Evolutionary conservation across 2,797 vertebrate species (phyloP).

Genomic region (Etheostoma perlongum): DNA sequence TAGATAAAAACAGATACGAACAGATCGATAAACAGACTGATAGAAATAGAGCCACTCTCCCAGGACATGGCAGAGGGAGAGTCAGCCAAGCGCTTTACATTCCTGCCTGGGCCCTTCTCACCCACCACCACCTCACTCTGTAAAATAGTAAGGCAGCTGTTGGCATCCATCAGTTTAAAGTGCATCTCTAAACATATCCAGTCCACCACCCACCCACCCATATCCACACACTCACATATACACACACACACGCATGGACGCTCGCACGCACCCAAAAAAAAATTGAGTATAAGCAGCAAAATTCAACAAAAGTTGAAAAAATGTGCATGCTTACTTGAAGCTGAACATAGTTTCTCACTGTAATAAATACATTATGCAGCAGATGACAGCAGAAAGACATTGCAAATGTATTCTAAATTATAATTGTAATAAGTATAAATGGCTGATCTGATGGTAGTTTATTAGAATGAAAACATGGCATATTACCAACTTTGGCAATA

Average conservation of each 20-base stretch:
- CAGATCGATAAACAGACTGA: constrained; percentile 48
- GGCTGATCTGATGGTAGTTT: neutral
- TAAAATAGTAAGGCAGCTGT: constrained; percentile 99
- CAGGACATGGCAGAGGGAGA: constrained; percentile 53
- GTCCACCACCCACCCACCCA: constrained; percentile 73
- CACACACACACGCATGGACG: constrained; percentile 25
- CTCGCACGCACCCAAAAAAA: constrained; percentile 6
- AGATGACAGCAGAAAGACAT: constrained; percentile 5
- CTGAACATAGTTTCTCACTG: neutral
- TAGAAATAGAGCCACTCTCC: constrained; percentile 60
- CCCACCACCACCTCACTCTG: constrained; percentile 92
- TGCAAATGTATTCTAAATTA: constrained; percentile 4
- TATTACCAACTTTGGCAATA: neutral
- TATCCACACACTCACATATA: neutral
- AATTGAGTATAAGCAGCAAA: neutral
- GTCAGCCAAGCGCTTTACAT: constrained; percentile 78
- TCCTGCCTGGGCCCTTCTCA: constrained; percentile 89
- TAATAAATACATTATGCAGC: neutral
- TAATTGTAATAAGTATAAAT: neutral
- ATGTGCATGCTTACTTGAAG: neutral
- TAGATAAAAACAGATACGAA: constrained; percentile 72
- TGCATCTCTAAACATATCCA: constrained; percentile 92
- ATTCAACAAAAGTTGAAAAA: neutral
- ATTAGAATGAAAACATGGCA: constrained; percentile 1
- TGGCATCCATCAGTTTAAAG: constrained; percentile 93